phyloP scores from a whole-genome alignment of 2,888 invertebrate genomes.

The Nephrotoma guestfalica region DNA sequence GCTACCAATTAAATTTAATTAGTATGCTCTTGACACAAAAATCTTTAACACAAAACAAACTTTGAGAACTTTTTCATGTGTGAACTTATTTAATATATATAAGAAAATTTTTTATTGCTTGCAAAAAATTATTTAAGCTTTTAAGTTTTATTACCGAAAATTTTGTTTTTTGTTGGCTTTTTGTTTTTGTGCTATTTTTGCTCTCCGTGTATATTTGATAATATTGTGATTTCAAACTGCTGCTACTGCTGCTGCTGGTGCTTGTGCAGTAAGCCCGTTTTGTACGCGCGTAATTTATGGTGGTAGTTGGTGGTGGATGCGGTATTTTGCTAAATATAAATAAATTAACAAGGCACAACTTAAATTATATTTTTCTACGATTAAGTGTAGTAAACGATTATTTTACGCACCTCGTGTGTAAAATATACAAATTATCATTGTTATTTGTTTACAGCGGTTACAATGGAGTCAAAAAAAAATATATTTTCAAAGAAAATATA shows the following conservation, averaged over 20 bases:
- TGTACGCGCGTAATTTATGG: not conserved
- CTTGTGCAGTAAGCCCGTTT: not conserved
- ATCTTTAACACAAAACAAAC: not conserved
- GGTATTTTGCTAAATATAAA: not conserved
- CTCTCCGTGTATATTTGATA: not conserved
- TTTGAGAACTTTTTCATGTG: not conserved
- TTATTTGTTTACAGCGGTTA: too few species aligned
- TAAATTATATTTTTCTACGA: not conserved
- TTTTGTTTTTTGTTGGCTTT: not conserved
- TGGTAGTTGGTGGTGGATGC: not conserved
- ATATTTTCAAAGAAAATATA: too few species aligned
- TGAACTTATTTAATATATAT: not conserved
- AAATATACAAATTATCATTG: too few species aligned
- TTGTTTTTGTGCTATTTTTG: not conserved
- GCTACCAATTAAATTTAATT: not conserved
- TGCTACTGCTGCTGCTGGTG: not conserved
- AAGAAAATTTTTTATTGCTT: not conserved
- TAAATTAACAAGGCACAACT: not conserved
- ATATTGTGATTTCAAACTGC: not conserved
- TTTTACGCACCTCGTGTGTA: too few species aligned
- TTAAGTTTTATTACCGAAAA: not conserved
- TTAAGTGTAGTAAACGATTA: too few species aligned
- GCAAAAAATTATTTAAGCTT: not conserved
- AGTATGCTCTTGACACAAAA: not conserved
- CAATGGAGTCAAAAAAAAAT: too few species aligned